Conservation (phyloP, 2,797 vertebrate genomes). For the Dallia pectoralis region DNA sequence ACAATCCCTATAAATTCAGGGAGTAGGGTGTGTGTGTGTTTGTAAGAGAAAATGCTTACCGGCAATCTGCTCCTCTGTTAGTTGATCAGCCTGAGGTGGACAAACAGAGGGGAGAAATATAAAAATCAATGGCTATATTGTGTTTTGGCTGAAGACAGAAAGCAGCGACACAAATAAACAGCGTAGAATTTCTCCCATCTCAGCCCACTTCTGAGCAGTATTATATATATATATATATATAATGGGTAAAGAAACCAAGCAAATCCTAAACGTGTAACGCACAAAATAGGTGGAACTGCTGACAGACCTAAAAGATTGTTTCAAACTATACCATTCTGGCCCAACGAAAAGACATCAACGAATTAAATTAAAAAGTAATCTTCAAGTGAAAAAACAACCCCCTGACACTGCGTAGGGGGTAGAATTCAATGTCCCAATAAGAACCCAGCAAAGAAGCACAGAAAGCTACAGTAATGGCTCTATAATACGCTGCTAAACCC, state of each 20-base stretch:
- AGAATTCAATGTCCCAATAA: background rate
- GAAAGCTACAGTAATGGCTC: background rate
- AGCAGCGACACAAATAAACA: background rate
- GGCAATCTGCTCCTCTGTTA: constrained; percentile 30
- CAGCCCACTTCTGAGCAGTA: background rate
- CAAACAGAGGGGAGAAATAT: background rate
- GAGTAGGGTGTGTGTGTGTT: background rate
- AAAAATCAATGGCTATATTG: background rate
- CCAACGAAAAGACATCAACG: no score
- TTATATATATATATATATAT: background rate
- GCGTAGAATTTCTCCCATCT: background rate
- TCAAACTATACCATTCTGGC: no score
- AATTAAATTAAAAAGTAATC: no score
- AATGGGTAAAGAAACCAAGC: no score
- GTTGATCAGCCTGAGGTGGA: constrained; percentile 19
- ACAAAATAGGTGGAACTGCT: no score
- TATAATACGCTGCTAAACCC: background rate
- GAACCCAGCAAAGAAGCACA: background rate
- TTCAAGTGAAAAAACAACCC: no score
- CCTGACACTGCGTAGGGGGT: background rate
- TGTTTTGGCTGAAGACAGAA: background rate
- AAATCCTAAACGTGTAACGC: no score
- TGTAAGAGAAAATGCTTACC: constrained; percentile 4
- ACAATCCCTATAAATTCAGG: no score
- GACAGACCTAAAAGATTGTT: no score